These are phyloP conservation scores for Hexactinellida sp. DNA, from an alignment of 37 sponge, comb jelly and placozoan genomes.

Conservation along the genomic window DNA sequence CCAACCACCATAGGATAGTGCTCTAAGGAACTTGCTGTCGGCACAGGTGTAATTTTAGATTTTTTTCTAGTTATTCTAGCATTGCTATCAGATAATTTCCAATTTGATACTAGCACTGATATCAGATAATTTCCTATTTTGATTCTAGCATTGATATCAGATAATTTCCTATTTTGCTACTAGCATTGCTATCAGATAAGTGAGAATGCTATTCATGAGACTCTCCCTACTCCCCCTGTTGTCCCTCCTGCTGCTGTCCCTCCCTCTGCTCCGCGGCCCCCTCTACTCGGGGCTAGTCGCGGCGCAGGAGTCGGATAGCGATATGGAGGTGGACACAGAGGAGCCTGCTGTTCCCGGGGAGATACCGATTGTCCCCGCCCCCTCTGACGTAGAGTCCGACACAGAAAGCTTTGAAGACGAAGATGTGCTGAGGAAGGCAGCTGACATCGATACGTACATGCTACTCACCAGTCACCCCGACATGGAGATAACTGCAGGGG, in stretches of 20 bases:
- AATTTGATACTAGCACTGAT: no score
- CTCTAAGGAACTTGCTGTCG: no score
- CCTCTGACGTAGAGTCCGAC: not conserved
- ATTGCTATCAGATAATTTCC: no score
- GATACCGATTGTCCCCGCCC: not conserved
- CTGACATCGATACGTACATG: not conserved
- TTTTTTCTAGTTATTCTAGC: no score
- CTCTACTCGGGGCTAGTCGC: not conserved
- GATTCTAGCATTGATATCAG: no score
- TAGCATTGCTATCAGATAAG: not conserved
- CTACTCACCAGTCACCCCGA: slow-evolving; percentile 12
- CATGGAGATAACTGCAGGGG: not conserved
- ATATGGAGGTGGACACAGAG: not conserved
- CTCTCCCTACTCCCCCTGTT: not conserved
- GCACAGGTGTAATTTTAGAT: no score
- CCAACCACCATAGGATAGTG: no score
- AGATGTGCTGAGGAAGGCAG: not conserved
- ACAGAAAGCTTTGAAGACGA: not conserved
- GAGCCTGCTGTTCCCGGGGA: not conserved
- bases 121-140: no score
- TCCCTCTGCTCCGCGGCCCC: not conserved
- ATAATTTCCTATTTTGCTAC: not conserved
- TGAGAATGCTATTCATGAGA: not conserved
- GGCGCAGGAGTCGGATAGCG: not conserved
- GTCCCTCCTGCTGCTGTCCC: not conserved